Evolutionary conservation across 1,140 invertebrate genomes (phyloP), one percentile per base, ranked within the genome.

Genomic region (Anastrepha obliqua): DNA sequence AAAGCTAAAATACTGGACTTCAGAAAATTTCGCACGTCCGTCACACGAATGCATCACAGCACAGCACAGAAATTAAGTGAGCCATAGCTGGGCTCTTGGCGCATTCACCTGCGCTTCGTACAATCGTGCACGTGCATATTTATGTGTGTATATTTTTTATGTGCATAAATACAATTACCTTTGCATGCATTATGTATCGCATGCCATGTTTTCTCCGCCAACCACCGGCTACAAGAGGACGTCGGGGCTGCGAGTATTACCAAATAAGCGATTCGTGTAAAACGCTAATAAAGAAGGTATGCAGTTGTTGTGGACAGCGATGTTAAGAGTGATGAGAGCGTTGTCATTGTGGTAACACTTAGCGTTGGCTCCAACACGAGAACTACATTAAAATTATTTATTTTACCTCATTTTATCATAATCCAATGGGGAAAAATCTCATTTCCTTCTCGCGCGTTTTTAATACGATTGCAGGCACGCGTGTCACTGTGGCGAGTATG

Each of bases 341-440:
- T 64, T 64, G 62, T 6, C 62, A 64, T n/a, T n/a, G 62, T 29
- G 42, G 67, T 17, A 47, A 44, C 67, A 74, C 42, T 74, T 74
- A 44, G 39, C 67, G 67, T 74, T 74, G 15, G 55, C 47, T 9
- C 17, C 20, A 59, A 85, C 81, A 85, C 81, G 81, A 85, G 51
- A 85, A 85, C 51, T 85, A 85, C 81, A 85, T 85, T 85, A 85
- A 59, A 59, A n/a, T 44, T 85, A 85, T 85, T 85, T 85, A 85
- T 85, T 85, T 85, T 62, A 85, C 51, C 81, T 85, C 20, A 62
- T 85, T 85, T 62, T 85, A 13, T 74, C 44, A 74, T 74, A 74
- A 74, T 74, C 67, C 39, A 74, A 42, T 44, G 42, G 67, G 67
- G 5, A 39, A 44, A 47, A 44, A 74, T 5, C 67, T 74, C 67